Evolutionary conservation across 2,113 vertebrate species (phyloP).

Genomic region (Hippotragus niger): DNA sequence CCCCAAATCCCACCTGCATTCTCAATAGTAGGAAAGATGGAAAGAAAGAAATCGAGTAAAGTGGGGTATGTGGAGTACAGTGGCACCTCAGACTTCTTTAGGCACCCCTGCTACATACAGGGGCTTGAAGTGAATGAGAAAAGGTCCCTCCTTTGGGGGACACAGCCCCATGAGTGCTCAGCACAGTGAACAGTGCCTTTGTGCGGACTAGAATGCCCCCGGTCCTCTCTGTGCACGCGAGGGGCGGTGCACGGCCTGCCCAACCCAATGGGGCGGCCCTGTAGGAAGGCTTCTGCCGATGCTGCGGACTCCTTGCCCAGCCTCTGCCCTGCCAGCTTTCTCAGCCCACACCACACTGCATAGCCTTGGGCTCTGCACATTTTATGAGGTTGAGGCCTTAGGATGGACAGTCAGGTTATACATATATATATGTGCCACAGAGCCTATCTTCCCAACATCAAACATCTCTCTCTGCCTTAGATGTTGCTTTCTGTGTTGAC

Average conservation of each 20-base stretch:
- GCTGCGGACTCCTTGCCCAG: background rate
- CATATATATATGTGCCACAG: background rate
- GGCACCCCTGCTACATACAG: rapidly evolving
- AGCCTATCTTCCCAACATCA: background rate
- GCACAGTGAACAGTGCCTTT: background rate
- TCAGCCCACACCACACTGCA: background rate
- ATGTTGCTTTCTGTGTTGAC: background rate
- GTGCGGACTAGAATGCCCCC: background rate
- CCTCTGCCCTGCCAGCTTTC: background rate
- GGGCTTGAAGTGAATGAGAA: background rate
- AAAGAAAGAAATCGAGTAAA: background rate
- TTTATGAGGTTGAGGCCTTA: background rate
- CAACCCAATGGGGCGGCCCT: too few relatives aligned
- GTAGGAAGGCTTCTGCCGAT: background rate
- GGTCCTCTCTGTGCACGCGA: rapidly evolving
- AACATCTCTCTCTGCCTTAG: background rate
- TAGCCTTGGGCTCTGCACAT: background rate
- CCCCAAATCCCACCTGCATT: background rate
- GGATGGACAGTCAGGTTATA: background rate
- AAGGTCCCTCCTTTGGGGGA: background rate
- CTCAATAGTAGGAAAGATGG: background rate
- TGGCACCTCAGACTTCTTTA: background rate
- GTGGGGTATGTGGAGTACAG: rapidly evolving
- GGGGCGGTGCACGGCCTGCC: background rate
- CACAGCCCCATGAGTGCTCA: background rate